Conservation (phyloP, 1,140 invertebrate genomes). For the Archegozetes longisetosus region DNA sequence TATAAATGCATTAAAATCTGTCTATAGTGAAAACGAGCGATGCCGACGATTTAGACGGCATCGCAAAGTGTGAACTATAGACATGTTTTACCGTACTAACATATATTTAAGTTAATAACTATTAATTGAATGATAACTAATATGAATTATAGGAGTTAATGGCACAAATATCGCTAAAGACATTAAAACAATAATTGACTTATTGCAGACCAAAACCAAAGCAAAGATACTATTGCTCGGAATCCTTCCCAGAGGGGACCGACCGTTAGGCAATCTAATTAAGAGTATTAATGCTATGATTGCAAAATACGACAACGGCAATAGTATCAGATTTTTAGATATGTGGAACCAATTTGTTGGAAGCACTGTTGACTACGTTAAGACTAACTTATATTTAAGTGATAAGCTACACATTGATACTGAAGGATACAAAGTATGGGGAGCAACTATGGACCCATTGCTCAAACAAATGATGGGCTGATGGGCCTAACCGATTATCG, state of each 20-base stretch:
- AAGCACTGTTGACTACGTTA: neutral
- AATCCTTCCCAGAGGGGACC: neutral
- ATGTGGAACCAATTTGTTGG: neutral
- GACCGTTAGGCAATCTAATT: neutral
- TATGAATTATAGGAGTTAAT: too few relatives aligned
- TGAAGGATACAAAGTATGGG: neutral
- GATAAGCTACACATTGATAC: neutral
- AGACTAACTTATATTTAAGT: neutral
- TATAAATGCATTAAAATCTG: too few relatives aligned
- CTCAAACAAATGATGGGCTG: too few relatives aligned
- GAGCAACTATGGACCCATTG: neutral
- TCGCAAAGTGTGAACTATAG: too few relatives aligned
- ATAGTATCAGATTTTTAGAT: neutral
- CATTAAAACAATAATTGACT: neutral
- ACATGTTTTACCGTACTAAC: too few relatives aligned
- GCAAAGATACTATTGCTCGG: neutral
- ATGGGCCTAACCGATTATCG: too few relatives aligned
- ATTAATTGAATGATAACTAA: too few relatives aligned
- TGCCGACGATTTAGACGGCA: too few relatives aligned
- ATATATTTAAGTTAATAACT: too few relatives aligned
- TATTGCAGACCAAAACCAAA: neutral
- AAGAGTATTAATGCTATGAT: neutral
- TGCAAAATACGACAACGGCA: neutral
- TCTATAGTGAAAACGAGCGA: too few relatives aligned
- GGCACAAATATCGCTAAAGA: conserved; percentile 2